These are phyloP conservation scores for Apostichopus leukothele DNA, from an alignment of 53 echinoderm and acorn worm genomes.

Conservation along the genomic window DNA sequence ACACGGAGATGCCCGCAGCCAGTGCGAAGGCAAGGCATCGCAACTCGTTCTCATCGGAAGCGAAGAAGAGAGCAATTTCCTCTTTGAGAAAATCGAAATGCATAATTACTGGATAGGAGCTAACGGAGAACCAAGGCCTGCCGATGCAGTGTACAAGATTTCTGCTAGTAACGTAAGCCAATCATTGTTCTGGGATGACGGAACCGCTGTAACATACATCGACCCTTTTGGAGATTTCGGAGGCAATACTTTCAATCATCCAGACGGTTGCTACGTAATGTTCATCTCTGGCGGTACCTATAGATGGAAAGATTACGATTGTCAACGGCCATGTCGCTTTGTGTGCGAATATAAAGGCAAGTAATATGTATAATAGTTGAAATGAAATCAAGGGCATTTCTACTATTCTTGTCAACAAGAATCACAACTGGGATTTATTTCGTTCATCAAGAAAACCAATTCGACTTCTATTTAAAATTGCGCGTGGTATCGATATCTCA, in stretches of 20 bases:
- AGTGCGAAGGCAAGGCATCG: background rate
- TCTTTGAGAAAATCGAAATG: background rate
- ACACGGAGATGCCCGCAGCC: background rate
- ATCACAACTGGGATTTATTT: too few species aligned
- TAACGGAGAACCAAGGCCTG: background rate
- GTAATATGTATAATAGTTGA: background rate
- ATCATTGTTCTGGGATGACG: background rate
- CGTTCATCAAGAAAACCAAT: too few species aligned
- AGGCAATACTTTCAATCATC: background rate
- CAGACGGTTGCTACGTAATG: background rate
- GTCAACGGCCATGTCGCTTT: background rate
- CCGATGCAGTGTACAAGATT: background rate
- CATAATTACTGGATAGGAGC: background rate
- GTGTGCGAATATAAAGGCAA: background rate
- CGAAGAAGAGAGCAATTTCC: background rate
- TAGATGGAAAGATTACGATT: background rate
- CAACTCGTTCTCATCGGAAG: background rate
- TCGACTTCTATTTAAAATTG: too few species aligned
- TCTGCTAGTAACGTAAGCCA: background rate
- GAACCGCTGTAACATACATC: background rate
- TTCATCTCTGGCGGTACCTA: background rate
- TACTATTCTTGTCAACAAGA: too few species aligned
- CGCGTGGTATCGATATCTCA: too few species aligned
- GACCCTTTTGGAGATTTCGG: background rate
- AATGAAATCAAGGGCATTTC: too few species aligned